A percentile compares a stretch with the other conserved stretches of the same genome.
phyloP scores from a whole-genome alignment of 1,140 invertebrate genomes.

The Mamestra configurata region DNA sequence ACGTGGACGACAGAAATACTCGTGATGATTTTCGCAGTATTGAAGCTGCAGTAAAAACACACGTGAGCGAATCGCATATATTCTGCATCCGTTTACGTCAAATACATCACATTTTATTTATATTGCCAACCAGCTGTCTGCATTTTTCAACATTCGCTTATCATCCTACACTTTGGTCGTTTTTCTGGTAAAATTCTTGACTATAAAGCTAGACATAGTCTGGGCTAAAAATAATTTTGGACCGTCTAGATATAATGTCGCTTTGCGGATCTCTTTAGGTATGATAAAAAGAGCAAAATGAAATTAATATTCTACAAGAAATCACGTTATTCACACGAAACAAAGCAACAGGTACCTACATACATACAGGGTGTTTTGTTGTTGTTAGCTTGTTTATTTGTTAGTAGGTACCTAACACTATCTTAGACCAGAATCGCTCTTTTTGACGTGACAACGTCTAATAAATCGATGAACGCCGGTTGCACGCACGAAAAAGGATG shows the following conservation, averaged over 20 bases:
- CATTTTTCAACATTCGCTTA: constrained; percentile 3
- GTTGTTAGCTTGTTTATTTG: too few relatives aligned
- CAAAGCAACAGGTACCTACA: too few relatives aligned
- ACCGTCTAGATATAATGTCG: neutral
- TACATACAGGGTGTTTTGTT: too few relatives aligned
- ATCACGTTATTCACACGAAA: too few relatives aligned
- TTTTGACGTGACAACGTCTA: too few relatives aligned
- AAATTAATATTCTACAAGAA: too few relatives aligned
- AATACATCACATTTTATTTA: constrained; percentile 45
- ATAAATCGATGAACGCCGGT: too few relatives aligned
- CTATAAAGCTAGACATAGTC: neutral
- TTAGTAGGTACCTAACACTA: too few relatives aligned
- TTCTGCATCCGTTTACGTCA: constrained; percentile 41
- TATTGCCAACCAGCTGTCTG: neutral
- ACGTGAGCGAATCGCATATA: constrained; percentile 27
- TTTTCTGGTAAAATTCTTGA: neutral
- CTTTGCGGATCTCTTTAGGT: neutral
- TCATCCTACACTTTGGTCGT: constrained; percentile 1
- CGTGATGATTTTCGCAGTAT: constrained; percentile 13
- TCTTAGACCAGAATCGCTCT: too few relatives aligned
- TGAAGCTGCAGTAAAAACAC: constrained; percentile 20
- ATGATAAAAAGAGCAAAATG: too few relatives aligned
- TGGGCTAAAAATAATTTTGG: neutral
- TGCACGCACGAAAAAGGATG: too few relatives aligned
- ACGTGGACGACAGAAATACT: constrained; percentile 37